Conservation (phyloP, 2,113 vertebrate species). For the Callospermophilus lateralis region DNA sequence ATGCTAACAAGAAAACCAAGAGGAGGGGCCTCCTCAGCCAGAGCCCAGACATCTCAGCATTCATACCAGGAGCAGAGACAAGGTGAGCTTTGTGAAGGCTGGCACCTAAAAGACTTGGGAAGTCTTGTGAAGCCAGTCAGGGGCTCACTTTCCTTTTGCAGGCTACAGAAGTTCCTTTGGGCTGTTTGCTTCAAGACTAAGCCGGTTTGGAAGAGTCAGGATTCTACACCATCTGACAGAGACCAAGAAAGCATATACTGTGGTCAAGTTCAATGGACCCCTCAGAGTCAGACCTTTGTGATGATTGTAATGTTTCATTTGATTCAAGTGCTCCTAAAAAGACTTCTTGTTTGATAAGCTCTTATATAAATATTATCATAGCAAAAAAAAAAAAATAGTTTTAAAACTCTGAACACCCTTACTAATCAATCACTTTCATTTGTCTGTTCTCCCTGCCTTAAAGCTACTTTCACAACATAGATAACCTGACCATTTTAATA, state of each 20-base stretch:
- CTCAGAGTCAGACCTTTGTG: background rate
- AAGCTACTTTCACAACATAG: background rate
- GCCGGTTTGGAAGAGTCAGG: background rate
- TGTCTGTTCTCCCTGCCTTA: background rate
- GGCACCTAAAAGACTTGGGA: background rate
- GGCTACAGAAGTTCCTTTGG: background rate
- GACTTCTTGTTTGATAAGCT: constrained; percentile 17
- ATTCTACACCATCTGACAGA: background rate
- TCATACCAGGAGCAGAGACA: background rate
- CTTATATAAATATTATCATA: background rate
- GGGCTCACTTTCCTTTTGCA: background rate
- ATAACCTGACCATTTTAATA: background rate
- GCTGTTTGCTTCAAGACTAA: background rate
- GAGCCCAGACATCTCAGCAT: background rate
- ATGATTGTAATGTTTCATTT: background rate
- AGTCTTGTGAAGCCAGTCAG: background rate
- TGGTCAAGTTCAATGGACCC: background rate
- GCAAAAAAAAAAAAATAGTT: background rate
- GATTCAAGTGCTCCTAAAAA: background rate
- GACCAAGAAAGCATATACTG: background rate
- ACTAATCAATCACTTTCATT: background rate
- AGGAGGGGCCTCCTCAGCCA: background rate
- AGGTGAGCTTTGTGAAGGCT: background rate
- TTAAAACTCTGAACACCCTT: constrained; percentile 17
- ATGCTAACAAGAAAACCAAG: background rate